Evolutionary conservation across 1,140 invertebrate genomes (phyloP).

Genomic region (Rhysida immarginata): DNA sequence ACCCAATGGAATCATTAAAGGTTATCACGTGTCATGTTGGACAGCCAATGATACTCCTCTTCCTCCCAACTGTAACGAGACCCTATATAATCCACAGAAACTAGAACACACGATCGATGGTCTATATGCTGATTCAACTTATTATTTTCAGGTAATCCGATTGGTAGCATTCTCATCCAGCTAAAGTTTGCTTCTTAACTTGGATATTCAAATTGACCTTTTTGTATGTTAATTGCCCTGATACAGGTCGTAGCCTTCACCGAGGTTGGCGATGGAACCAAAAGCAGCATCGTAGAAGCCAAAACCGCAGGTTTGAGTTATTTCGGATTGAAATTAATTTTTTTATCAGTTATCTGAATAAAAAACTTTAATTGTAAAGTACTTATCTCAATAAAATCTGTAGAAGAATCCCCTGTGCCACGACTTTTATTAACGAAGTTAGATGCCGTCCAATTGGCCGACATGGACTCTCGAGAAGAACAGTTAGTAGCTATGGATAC

Average conservation of each 20-base stretch:
- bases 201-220: too few relatives aligned
- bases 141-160: conserved; percentile 58
- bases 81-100: conserved; percentile 15
- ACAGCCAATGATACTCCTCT: conserved; percentile 3
- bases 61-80: not conserved
- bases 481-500: conserved; percentile 27
- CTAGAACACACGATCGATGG: conserved; percentile 40
- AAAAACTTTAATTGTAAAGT: not conserved
- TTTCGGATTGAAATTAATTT: too few relatives aligned
- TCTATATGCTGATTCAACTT: conserved; percentile 44
- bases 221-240: too few relatives aligned
- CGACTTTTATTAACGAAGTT: conserved; percentile 51
- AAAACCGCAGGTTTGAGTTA: conserved; percentile 30
- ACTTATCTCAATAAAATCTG: conserved; percentile 1
- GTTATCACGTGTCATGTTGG: conserved; percentile 56
- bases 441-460: conserved; percentile 51
- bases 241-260: conserved; percentile 61
- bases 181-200: too few relatives aligned
- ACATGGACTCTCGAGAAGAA: conserved; percentile 44
- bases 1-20: conserved; percentile 53
- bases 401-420: conserved; percentile 55
- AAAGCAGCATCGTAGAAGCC: conserved; percentile 42
- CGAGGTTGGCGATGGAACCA: conserved; percentile 49
- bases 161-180: too few relatives aligned
- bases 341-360: too few relatives aligned